Conservation (phyloP, 2,113 vertebrate genomes). For the Rhodinocichla rosea region DNA sequence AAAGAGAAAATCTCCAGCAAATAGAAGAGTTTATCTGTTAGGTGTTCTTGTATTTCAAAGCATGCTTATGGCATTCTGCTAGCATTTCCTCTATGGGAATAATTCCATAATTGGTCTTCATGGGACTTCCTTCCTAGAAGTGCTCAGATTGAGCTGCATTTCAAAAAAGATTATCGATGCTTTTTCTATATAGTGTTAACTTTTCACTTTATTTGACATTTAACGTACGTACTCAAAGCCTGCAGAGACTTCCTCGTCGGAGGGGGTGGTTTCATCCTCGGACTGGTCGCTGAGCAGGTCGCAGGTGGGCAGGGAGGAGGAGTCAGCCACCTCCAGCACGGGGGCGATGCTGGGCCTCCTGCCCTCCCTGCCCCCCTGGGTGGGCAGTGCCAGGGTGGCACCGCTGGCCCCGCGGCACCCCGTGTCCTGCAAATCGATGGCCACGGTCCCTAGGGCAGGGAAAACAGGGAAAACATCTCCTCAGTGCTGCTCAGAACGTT, state of each 20-base stretch:
- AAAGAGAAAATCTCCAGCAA: neutral
- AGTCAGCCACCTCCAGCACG: conserved; percentile 79
- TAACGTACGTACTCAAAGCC: conserved; percentile 71
- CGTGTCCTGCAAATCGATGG: conserved; percentile 82
- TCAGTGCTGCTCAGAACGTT: neutral
- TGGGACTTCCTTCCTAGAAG: neutral
- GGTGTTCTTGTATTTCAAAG: neutral
- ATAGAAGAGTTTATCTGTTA: neutral
- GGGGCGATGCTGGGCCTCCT: conserved; percentile 79
- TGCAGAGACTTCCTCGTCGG: conserved; percentile 75
- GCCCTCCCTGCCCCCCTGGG: conserved; percentile 63
- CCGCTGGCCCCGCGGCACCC: conserved; percentile 67
- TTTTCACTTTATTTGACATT: neutral
- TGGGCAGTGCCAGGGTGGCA: conserved; percentile 71
- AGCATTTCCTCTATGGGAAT: neutral
- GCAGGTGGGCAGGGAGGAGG: conserved; percentile 73
- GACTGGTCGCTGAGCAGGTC: conserved; percentile 82
- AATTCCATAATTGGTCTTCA: neutral
- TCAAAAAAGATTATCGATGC: neutral
- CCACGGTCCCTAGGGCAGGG: conserved; percentile 73
- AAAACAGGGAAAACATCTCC: neutral
- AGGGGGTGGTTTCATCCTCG: conserved; percentile 76
- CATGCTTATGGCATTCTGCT: neutral
- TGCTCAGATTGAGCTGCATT: neutral
- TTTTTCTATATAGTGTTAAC: neutral